Conservation (phyloP, 2,113 vertebrate species). For the Atrichornis clamosus region DNA sequence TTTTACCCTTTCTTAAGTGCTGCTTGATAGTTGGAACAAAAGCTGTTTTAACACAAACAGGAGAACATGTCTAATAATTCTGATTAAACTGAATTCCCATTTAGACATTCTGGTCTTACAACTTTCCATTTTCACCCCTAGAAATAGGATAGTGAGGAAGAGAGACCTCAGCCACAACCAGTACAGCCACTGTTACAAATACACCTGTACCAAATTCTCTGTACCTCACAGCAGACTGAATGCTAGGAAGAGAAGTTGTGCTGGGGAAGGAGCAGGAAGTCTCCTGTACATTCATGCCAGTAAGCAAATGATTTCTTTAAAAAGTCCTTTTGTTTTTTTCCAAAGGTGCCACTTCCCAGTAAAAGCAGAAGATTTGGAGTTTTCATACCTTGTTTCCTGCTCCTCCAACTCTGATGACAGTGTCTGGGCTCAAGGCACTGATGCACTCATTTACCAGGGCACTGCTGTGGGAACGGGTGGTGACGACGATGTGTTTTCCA, state of each 20-base stretch:
- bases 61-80: background rate
- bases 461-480: slow-evolving; percentile 93
- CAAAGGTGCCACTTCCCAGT: background rate
- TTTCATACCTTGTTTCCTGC: slow-evolving; percentile 93
- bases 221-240: background rate
- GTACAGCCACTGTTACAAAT: background rate
- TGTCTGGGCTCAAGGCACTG: slow-evolving; percentile 87
- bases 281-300: background rate
- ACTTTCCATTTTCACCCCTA: background rate
- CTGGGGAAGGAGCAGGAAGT: background rate
- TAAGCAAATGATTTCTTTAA: background rate
- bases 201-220: background rate
- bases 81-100: background rate
- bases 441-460: slow-evolving; percentile 88
- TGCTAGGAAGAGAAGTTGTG: background rate
- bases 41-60: background rate
- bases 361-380: background rate
- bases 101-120: background rate
- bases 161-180: background rate
- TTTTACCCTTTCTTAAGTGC: background rate
- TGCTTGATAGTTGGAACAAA: background rate
- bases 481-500: slow-evolving; percentile 85
- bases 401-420: slow-evolving; percentile 88
- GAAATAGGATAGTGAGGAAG: background rate
- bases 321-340: background rate